These are phyloP conservation scores for Rhinopithecus roxellana DNA, from an alignment of 2,113 vertebrate species.

Conservation along the genomic window DNA sequence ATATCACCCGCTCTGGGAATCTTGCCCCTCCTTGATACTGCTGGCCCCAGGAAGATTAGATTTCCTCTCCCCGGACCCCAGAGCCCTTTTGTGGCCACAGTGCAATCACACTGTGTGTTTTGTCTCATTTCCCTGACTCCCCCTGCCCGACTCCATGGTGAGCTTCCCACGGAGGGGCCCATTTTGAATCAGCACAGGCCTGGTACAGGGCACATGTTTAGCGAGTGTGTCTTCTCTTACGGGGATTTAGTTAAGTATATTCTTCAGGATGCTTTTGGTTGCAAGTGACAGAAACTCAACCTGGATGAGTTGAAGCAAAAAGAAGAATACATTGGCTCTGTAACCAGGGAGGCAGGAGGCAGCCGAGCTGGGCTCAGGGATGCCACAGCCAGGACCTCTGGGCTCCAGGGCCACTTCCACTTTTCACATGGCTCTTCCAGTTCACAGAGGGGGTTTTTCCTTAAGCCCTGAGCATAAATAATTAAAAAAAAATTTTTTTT, in stretches of 20 bases:
- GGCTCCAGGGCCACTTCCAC: neutral
- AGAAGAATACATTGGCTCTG: neutral
- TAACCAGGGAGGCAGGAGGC: neutral
- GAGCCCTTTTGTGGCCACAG: neutral
- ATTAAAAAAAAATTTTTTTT: no score
- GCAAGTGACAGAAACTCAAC: constrained; percentile 1
- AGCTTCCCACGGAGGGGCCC: neutral
- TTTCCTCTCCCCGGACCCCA: neutral
- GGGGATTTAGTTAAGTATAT: neutral
- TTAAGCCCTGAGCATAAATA: neutral
- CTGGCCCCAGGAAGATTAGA: neutral
- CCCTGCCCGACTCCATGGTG: no score
- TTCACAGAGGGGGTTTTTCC: neutral
- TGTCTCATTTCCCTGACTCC: neutral
- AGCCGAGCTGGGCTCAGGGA: neutral
- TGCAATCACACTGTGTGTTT: neutral
- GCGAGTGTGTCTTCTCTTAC: neutral
- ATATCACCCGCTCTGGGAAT: neutral
- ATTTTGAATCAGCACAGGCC: neutral
- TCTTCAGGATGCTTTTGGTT: neutral
- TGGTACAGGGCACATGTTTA: neutral
- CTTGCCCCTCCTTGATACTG: neutral
- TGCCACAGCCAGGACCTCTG: neutral
- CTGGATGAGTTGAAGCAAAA: neutral
- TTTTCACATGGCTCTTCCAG: neutral